Percentiles rank a stretch among this genome's conserved stretches.
phyloP scores from a whole-genome alignment of 1,140 invertebrate species.

The Euura saliciscinereae region DNA sequence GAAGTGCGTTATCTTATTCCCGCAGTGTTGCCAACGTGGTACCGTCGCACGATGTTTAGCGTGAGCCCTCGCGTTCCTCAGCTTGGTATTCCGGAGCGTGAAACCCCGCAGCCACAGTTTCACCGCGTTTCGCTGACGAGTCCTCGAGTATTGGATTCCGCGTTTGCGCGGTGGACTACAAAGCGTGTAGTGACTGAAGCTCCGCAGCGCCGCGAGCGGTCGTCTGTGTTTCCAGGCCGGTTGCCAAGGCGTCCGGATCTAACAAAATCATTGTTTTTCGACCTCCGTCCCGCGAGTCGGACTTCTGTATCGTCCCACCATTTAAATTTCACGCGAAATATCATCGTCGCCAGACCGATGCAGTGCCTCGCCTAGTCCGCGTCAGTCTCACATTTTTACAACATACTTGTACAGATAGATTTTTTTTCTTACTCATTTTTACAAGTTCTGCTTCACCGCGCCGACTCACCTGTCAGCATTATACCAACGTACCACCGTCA shows the following conservation, averaged over 20 bases:
- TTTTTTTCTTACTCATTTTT: neutral
- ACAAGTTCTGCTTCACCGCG: neutral
- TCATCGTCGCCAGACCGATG: neutral
- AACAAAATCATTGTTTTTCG: slow-evolving; percentile 5
- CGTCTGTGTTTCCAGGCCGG: neutral
- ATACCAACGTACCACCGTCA: too few relatives aligned
- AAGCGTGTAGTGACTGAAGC: neutral
- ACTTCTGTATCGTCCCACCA: neutral
- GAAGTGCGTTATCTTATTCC: too few relatives aligned
- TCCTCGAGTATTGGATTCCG: neutral
- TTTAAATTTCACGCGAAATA: neutral
- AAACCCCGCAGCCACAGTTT: too few relatives aligned
- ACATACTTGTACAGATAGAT: neutral
- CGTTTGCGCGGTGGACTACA: neutral
- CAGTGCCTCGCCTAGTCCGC: neutral
- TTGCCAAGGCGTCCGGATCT: neutral
- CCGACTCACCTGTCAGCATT: neutral
- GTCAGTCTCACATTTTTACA: neutral
- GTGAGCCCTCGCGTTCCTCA: too few relatives aligned
- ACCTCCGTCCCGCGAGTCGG: neutral
- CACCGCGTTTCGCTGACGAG: too few relatives aligned
- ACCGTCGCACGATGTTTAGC: too few relatives aligned
- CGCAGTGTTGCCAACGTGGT: too few relatives aligned
- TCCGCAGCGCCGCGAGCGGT: neutral
- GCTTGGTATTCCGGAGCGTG: too few relatives aligned